These are phyloP conservation scores for Blomia tropicalis DNA, from an alignment of 2,888 invertebrate species.

Conservation along the genomic window DNA sequence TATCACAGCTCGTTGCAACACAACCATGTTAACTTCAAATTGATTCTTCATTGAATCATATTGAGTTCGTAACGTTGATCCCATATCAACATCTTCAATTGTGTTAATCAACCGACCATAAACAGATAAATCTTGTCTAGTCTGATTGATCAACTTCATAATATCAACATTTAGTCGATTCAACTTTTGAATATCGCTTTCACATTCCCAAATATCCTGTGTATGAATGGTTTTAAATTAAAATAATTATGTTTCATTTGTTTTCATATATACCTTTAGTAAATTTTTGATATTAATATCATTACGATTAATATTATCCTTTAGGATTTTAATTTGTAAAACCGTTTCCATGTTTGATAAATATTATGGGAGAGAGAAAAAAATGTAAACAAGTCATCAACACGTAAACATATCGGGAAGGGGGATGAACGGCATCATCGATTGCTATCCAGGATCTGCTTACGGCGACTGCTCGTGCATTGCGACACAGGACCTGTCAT, in stretches of 20 bases:
- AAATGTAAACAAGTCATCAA: not conserved
- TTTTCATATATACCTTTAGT: slow-evolving; percentile 22
- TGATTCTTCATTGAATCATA: slow-evolving; percentile 26
- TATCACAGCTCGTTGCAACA: slow-evolving; percentile 27
- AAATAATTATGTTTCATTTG: not conserved
- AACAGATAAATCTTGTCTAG: slow-evolving; percentile 1
- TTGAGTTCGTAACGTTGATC: slow-evolving; percentile 23
- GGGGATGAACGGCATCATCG: not conserved
- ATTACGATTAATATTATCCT: slow-evolving; percentile 25
- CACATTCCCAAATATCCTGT: slow-evolving; percentile 29
- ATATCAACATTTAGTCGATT: slow-evolving; percentile 21
- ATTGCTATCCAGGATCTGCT: no score
- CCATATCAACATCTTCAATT: slow-evolving; percentile 25
- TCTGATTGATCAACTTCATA: not conserved
- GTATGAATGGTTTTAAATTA: not conserved
- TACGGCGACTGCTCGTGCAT: not conserved
- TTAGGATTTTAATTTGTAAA: slow-evolving; percentile 22
- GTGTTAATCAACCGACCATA: slow-evolving; percentile 25
- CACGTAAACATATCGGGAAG: not conserved
- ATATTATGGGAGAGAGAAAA: not conserved
- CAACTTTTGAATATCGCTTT: slow-evolving; percentile 24
- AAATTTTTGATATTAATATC: slow-evolving; percentile 28
- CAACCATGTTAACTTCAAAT: slow-evolving; percentile 23
- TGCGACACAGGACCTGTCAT: not conserved
- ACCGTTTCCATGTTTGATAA: slow-evolving; percentile 14